Evolutionary conservation across 2,888 invertebrate genomes (phyloP), one percentile per base, ranked within the genome.

Genomic region (Agrochola lychnidis): DNA sequence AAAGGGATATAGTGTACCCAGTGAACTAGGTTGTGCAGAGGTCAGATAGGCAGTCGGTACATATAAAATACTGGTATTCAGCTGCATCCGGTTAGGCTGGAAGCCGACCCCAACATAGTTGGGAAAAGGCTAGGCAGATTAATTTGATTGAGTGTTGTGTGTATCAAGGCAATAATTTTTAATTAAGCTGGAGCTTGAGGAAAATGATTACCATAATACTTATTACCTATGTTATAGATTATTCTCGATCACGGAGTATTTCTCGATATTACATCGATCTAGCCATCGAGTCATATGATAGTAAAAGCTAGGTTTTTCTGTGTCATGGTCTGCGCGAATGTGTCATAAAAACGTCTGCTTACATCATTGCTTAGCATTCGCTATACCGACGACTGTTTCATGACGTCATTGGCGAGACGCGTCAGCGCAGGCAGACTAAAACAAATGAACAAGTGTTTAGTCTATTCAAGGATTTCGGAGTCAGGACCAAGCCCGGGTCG

Each of bases 291-390:
- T n/a, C 72, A 73, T 51, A 25, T 42, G 63, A 78, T 22, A 42
- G 79, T 42, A 25, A 72, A 45, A 51, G 36, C 40, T 45, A 68
- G 48, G 14, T 66, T 30, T 57, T 70, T 79, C 80, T 79, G 73
- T 83, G 81, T 81, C 81, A 81, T 16, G 81, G 83, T 30, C 81
- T 69, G 30, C 12, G 12, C 19, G 57, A 62, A 59, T 71, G 57
- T 48, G 56, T 83, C 69, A 79, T 79, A 59, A 62, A n/a, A 51
- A 36, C 48, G 42, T 70, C 53, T 72, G 53, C 5, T 81, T 36
- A 81, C 79, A 84, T 81, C 81, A 81, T 53, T 45, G 61, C 19
- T 83, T 66, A 83, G 36, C 69, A 69, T 61, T 61, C 14, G 48
- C 56, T 19, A 7, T n/a, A n/a, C 36, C 36, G 40, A 74, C 40